A percentile compares a stretch with the other conserved stretches of the same genome.
Conservation (phyloP, 2,888 invertebrate genomes). For the Brachypalpus laphriformis region DNA sequence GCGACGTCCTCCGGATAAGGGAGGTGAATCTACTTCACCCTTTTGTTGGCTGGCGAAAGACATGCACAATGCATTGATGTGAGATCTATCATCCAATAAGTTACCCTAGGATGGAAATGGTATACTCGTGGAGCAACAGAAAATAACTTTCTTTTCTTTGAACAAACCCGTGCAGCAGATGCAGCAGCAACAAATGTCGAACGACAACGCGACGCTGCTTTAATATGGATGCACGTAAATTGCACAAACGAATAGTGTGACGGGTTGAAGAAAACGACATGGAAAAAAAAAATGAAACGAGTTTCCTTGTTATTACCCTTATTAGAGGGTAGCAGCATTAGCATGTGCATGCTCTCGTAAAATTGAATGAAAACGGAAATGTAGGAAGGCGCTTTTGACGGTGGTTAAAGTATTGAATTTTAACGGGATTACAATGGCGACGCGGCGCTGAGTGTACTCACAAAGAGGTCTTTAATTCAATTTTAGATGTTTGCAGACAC, state of each 20-base stretch:
- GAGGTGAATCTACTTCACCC: no score
- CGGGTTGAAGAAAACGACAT: slow-evolving; percentile 2
- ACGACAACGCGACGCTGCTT: neutral
- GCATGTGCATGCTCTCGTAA: slow-evolving; percentile 64
- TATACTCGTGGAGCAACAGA: neutral
- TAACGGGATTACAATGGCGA: slow-evolving; percentile 30
- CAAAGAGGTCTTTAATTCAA: slow-evolving; percentile 45
- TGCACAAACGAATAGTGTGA: neutral
- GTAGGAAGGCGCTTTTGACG: slow-evolving; percentile 45
- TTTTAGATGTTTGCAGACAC: slow-evolving; percentile 37
- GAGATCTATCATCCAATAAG: slow-evolving; percentile 24
- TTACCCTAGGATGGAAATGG: neutral
- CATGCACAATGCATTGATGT: slow-evolving; percentile 10
- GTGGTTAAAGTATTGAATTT: slow-evolving; percentile 56
- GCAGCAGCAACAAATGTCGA: slow-evolving; percentile 35
- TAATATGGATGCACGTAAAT: slow-evolving; percentile 39
- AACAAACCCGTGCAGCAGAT: slow-evolving; percentile 14
- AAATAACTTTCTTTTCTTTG: neutral
- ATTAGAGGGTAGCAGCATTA: slow-evolving; percentile 64
- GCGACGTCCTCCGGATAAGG: no score
- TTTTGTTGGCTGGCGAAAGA: neutral
- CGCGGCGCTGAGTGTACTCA: neutral
- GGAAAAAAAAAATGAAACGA: slow-evolving; percentile 22
- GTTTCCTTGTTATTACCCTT: slow-evolving; percentile 60
- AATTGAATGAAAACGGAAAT: slow-evolving; percentile 60